These are phyloP conservation scores for Orientallactaga bullata DNA, from an alignment of 2,113 vertebrate genomes.

Conservation along the genomic window DNA sequence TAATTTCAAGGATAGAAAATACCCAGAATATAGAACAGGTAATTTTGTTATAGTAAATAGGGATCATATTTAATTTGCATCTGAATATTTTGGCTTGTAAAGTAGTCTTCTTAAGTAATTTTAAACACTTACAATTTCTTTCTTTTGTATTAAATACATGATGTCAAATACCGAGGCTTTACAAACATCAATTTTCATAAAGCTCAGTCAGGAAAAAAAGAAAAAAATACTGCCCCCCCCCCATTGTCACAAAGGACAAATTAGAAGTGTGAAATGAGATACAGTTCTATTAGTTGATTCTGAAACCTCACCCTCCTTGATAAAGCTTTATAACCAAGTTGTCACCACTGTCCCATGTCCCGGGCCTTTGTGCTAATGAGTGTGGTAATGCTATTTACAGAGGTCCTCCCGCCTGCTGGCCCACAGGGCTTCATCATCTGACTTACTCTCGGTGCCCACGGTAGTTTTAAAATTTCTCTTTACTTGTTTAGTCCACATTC, in stretches of 20 bases:
- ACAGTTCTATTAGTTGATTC: constrained; percentile 18
- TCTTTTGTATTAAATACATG: constrained; percentile 13
- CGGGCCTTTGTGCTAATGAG: constrained; percentile 48
- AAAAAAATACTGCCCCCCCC: not conserved
- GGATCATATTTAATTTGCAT: not conserved
- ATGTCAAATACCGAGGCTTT: not conserved
- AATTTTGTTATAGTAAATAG: constrained; percentile 9
- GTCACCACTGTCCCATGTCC: not conserved
- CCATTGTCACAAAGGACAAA: not conserved
- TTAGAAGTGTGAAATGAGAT: constrained; percentile 7
- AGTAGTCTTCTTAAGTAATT: not conserved
- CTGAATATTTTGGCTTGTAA: constrained; percentile 2
- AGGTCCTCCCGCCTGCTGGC: constrained; percentile 7
- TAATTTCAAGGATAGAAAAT: not conserved
- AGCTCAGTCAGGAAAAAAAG: not conserved
- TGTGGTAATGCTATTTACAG: not conserved
- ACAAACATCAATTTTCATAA: constrained; percentile 7
- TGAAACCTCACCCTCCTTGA: constrained; percentile 37
- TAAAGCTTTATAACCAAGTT: constrained; percentile 39
- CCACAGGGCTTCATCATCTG: not conserved
- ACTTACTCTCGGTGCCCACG: not conserved
- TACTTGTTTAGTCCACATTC: not conserved
- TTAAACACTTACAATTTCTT: not conserved
- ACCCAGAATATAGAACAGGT: not conserved
- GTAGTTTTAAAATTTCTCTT: constrained; percentile 38